Percentiles rank a stretch among this genome's conserved stretches.
Conservation (phyloP, 23 tunicate species). For the Corella eumyota region DNA sequence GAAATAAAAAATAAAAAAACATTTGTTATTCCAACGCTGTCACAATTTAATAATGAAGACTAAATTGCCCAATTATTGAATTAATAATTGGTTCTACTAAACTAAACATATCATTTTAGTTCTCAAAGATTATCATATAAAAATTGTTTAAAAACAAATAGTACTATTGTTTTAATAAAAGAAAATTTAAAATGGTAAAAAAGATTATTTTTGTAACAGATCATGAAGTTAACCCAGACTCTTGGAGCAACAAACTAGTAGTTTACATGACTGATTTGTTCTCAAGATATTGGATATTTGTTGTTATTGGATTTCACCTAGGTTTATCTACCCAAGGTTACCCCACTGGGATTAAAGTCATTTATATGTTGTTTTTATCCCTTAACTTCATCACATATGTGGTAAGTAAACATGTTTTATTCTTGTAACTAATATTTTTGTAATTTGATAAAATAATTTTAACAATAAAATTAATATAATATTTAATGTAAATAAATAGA, state of each 20-base stretch:
- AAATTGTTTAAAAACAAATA: too few species aligned
- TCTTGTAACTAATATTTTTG: neutral
- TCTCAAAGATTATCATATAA: too few species aligned
- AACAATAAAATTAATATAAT: neutral
- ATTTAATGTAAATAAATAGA: neutral
- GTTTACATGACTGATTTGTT: constrained; percentile 28
- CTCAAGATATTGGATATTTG: constrained; percentile 81
- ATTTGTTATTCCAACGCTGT: too few species aligned
- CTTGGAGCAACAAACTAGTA: constrained; percentile 22
- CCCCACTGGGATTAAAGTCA: constrained; percentile 77
- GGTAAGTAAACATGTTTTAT: constrained; percentile 18
- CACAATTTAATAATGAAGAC: too few species aligned
- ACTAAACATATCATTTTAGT: too few species aligned
- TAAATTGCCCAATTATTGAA: too few species aligned
- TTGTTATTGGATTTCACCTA: constrained; percentile 74
- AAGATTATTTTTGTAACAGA: neutral
- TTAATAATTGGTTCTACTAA: too few species aligned
- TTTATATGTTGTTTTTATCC: constrained; percentile 57
- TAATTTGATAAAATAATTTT: neutral
- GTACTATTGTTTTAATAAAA: too few species aligned
- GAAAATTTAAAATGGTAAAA: neutral
- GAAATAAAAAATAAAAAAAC: too few species aligned
- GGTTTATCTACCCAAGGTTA: constrained; percentile 64
- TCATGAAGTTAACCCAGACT: neutral
- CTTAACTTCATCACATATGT: constrained; percentile 18